These are phyloP conservation scores for Aleiodes testaceus DNA, from an alignment of 2,888 invertebrate genomes.

Conservation along the genomic window DNA sequence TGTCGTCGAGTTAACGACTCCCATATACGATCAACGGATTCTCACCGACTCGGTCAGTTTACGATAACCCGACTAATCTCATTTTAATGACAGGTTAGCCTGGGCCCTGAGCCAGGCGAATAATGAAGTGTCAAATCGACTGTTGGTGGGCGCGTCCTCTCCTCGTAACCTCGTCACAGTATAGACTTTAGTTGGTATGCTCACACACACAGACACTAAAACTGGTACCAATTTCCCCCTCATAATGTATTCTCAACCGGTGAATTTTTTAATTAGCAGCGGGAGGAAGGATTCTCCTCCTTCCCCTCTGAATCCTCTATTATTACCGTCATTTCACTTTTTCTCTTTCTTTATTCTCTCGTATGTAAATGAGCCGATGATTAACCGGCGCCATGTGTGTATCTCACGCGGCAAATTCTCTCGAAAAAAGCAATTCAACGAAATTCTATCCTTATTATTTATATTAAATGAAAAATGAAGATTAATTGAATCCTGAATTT, in stretches of 20 bases:
- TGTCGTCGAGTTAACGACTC: slow-evolving; percentile 50
- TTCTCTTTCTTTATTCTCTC: slow-evolving; percentile 4
- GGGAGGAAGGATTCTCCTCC: slow-evolving; percentile 60
- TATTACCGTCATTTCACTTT: slow-evolving; percentile 56
- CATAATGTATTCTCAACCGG: slow-evolving; percentile 58
- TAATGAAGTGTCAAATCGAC: slow-evolving; percentile 73
- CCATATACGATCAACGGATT: slow-evolving; percentile 41
- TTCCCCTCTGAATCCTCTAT: slow-evolving; percentile 55
- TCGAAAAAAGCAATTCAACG: background rate
- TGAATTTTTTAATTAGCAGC: slow-evolving; percentile 70
- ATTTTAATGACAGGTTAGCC: slow-evolving; percentile 71
- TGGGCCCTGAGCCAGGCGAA: slow-evolving; percentile 58
- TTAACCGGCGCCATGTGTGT: slow-evolving; percentile 18
- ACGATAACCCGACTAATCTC: slow-evolving; percentile 70
- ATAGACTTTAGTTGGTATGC: slow-evolving; percentile 32
- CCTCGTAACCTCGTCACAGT: slow-evolving; percentile 38
- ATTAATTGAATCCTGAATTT: slow-evolving; percentile 14
- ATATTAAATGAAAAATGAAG: slow-evolving; percentile 3
- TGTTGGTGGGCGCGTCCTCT: slow-evolving; percentile 63
- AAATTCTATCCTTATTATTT: too few relatives aligned
- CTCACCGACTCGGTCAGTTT: slow-evolving; percentile 50
- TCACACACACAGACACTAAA: slow-evolving; percentile 4
- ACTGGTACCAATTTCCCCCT: slow-evolving; percentile 4
- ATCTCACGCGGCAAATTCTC: background rate
- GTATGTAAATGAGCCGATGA: slow-evolving; percentile 11